These are phyloP conservation scores for Uria lomvia DNA, from an alignment of 2,113 vertebrate species.

Conservation along the genomic window DNA sequence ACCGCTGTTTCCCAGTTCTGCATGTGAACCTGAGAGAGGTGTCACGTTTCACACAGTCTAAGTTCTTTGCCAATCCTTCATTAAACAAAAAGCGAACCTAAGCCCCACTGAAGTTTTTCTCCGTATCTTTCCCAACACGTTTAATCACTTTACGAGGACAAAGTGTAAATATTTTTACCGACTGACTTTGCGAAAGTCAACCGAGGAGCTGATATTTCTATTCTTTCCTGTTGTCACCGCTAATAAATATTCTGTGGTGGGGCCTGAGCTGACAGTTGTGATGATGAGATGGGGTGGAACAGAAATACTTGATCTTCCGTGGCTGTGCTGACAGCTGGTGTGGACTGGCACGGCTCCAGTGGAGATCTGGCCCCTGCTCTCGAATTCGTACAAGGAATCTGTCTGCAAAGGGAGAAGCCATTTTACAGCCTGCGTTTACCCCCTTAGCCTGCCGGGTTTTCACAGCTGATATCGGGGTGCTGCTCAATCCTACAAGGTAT, in stretches of 20 bases:
- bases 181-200: not conserved
- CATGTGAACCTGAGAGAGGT: not conserved
- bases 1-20: not conserved
- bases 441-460: not conserved
- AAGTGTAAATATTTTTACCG: not conserved
- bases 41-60: not conserved
- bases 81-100: not conserved
- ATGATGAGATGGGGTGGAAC: not conserved
- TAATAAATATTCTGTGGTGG: not conserved
- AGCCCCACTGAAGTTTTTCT: not conserved
- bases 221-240: not conserved
- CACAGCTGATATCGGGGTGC: not conserved
- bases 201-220: not conserved
- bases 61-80: not conserved
- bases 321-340: slow-evolving; percentile 1
- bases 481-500: not conserved
- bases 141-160: not conserved
- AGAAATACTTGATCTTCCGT: not conserved
- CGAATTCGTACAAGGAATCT: not conserved
- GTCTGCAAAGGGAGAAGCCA: not conserved
- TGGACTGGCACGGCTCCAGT: not conserved
- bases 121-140: not conserved
- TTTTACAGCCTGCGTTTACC: not conserved
- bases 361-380: not conserved
- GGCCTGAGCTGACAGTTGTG: not conserved